These are phyloP conservation scores for Myotis findleyi DNA, from an alignment of 2,797 vertebrate species.

Conservation along the genomic window DNA sequence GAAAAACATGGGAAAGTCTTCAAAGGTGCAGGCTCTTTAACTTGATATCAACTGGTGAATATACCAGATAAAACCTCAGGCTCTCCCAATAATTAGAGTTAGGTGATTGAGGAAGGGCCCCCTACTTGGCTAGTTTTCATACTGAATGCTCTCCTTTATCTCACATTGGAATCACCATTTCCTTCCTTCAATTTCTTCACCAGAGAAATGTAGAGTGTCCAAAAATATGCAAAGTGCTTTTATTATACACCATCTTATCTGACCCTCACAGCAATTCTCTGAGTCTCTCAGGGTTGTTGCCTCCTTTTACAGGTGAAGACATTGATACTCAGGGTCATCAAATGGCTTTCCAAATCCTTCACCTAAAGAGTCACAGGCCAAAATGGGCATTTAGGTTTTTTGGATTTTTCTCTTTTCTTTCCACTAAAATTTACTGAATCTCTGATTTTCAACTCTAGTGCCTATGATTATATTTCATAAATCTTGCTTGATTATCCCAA, in stretches of 20 bases:
- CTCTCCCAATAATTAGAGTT: background rate
- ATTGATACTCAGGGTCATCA: background rate
- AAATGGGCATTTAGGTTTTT: background rate
- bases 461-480: background rate
- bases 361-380: background rate
- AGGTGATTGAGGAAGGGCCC: background rate
- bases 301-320: background rate
- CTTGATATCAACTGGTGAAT: background rate
- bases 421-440: background rate
- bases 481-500: background rate
- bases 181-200: background rate
- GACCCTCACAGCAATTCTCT: background rate
- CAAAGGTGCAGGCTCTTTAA: background rate
- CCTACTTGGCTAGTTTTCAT: background rate
- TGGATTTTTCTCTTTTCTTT: constrained; percentile 41
- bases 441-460: background rate
- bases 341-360: background rate
- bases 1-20: background rate
- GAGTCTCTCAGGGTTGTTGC: background rate
- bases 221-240: background rate
- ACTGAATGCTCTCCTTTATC: background rate
- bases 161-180: background rate
- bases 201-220: background rate
- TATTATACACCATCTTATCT: background rate
- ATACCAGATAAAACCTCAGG: background rate